phyloP scores from a whole-genome alignment of 2,113 vertebrate genomes.

The Anoplopoma fimbria region DNA sequence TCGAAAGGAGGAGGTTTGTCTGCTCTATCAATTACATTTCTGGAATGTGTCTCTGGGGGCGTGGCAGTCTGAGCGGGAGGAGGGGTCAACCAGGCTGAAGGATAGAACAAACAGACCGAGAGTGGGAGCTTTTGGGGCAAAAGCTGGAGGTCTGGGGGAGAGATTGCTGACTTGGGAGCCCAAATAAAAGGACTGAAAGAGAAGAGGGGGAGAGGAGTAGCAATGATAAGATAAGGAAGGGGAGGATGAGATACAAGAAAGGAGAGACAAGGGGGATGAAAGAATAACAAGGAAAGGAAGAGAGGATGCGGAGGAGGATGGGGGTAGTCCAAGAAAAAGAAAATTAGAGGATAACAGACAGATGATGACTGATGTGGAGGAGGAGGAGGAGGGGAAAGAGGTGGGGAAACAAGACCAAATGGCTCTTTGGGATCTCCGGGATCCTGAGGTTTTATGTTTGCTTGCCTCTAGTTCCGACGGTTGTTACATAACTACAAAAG shows the following conservation, averaged over 20 bases:
- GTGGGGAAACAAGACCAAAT: slow-evolving; percentile 53
- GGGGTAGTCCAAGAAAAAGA: slow-evolving; percentile 39
- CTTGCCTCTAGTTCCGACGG: slow-evolving; percentile 48
- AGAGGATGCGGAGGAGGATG: slow-evolving; percentile 36
- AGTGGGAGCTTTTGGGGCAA: slow-evolving; percentile 46
- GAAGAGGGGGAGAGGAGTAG: not conserved
- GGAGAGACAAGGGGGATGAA: slow-evolving; percentile 10
- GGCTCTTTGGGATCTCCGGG: slow-evolving; percentile 79
- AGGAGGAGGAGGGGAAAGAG: slow-evolving; percentile 37
- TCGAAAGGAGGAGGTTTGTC: slow-evolving; percentile 69
- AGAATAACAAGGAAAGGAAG: slow-evolving; percentile 32
- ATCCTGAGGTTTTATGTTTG: slow-evolving; percentile 71
- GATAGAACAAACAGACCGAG: slow-evolving; percentile 73
- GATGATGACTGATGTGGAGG: slow-evolving; percentile 31
- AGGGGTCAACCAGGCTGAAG: slow-evolving; percentile 15
- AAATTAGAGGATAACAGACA: slow-evolving; percentile 43
- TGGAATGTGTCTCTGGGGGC: slow-evolving; percentile 70
- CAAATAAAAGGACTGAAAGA: slow-evolving; percentile 40
- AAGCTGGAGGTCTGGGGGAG: slow-evolving; percentile 23
- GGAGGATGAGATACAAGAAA: slow-evolving; percentile 22
- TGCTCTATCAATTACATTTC: slow-evolving; percentile 76
- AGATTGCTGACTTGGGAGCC: slow-evolving; percentile 51
- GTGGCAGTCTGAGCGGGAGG: slow-evolving; percentile 49
- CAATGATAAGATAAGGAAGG: slow-evolving; percentile 20
- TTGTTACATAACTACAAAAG: slow-evolving; percentile 71